These are phyloP conservation scores for Temnothorax rugatulus DNA, from an alignment of 2,888 invertebrate genomes.

Conservation along the genomic window DNA sequence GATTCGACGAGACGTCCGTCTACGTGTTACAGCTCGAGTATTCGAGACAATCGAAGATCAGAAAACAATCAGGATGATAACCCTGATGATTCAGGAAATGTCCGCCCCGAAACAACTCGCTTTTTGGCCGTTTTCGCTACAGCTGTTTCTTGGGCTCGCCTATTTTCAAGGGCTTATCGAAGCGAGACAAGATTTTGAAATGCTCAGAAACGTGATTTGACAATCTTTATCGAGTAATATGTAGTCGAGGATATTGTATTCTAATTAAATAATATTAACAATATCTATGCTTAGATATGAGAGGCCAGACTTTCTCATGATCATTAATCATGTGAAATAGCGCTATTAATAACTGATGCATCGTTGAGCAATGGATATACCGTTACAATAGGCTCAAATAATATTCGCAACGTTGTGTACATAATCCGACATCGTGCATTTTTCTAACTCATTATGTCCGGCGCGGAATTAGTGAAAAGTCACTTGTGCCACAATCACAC, in stretches of 20 bases:
- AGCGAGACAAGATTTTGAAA: neutral
- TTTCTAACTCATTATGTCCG: slow-evolving; percentile 35
- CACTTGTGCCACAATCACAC: slow-evolving; percentile 10
- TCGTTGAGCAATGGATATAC: slow-evolving; percentile 32
- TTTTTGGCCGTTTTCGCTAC: slow-evolving; percentile 25
- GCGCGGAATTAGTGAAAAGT: slow-evolving; percentile 25
- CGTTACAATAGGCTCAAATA: slow-evolving; percentile 19
- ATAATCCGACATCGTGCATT: neutral
- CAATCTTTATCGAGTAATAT: neutral
- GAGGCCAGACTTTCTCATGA: neutral
- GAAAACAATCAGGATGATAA: slow-evolving; percentile 80
- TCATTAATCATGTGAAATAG: slow-evolving; percentile 29
- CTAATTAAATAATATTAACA: slow-evolving; percentile 31
- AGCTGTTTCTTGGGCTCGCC: neutral
- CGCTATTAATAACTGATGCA: slow-evolving; percentile 36
- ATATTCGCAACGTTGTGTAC: slow-evolving; percentile 9
- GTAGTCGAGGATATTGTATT: neutral
- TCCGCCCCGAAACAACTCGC: slow-evolving; percentile 11
- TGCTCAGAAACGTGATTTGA: neutral
- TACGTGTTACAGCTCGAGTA: slow-evolving; percentile 69
- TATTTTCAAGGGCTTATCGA: neutral
- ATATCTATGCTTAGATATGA: slow-evolving; percentile 13
- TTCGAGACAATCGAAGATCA: slow-evolving; percentile 76
- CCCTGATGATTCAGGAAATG: slow-evolving; percentile 66
- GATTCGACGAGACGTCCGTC: slow-evolving; percentile 52